Conservation (phyloP, 2,888 invertebrate species). For the Malthinus flaveolus region DNA sequence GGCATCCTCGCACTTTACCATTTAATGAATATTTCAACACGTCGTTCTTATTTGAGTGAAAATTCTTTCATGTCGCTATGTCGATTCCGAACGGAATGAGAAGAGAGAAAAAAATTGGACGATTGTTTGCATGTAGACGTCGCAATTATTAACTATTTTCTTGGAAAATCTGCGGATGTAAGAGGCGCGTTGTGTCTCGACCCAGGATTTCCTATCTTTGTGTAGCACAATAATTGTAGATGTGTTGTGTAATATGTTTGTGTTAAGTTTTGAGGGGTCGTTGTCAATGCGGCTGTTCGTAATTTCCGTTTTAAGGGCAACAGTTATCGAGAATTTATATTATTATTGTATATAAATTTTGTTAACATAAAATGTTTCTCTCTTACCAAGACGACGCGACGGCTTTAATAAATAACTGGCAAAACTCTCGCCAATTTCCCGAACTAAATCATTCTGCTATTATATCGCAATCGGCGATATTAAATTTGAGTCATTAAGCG, state of each 20-base stretch:
- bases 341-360: constrained; percentile 19
- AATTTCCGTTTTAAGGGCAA: constrained; percentile 42
- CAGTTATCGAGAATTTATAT: constrained; percentile 27
- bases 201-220: constrained; percentile 34
- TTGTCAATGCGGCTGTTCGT: constrained; percentile 40
- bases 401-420: constrained; percentile 42
- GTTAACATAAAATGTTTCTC: constrained; percentile 21
- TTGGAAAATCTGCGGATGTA: constrained; percentile 10
- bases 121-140: constrained; percentile 35
- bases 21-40: constrained; percentile 32
- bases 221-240: constrained; percentile 31
- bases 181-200: constrained; percentile 4
- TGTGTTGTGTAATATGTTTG: constrained; percentile 35
- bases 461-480: constrained; percentile 41
- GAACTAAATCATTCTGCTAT: constrained; percentile 44
- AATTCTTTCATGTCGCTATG: constrained; percentile 29
- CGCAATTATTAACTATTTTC: constrained; percentile 31
- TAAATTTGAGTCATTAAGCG: constrained; percentile 42
- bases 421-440: constrained; percentile 45
- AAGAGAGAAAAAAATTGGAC: constrained; percentile 20
- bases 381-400: constrained; percentile 35
- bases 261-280: constrained; percentile 18
- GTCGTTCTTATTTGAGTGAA: constrained; percentile 23
- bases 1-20: constrained; percentile 21
- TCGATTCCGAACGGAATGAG: constrained; percentile 24